Conservation (phyloP, 2,888 invertebrate genomes). For the Girardia tigrina region DNA sequence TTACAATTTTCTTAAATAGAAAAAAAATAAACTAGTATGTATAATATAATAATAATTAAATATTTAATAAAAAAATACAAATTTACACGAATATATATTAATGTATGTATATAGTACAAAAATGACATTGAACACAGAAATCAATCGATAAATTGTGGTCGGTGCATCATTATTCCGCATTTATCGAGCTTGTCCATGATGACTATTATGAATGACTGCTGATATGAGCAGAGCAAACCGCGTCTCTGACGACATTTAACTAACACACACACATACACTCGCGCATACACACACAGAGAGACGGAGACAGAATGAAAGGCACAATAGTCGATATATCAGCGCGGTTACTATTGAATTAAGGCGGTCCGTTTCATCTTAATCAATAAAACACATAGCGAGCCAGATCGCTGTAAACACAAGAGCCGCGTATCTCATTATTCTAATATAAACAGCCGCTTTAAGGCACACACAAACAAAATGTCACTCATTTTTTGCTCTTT, state of each 20-base stretch:
- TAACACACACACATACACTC: conserved; percentile 5
- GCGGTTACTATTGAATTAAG: conserved; percentile 23
- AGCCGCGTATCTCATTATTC: conserved; percentile 20
- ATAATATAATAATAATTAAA: too few relatives aligned
- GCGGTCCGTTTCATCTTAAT: conserved; percentile 9
- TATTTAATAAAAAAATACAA: too few relatives aligned
- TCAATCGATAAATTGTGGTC: conserved; percentile 11
- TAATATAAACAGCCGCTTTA: conserved; percentile 18
- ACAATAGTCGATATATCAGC: background rate
- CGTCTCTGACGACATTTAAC: too few relatives aligned
- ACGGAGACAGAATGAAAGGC: background rate
- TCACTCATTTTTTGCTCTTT: conserved; percentile 23
- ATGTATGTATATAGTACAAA: too few relatives aligned
- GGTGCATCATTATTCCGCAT: conserved; percentile 7
- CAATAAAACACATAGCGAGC: conserved; percentile 23
- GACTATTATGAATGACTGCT: conserved; percentile 18
- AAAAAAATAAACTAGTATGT: too few relatives aligned
- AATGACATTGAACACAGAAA: too few relatives aligned
- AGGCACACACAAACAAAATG: conserved; percentile 19
- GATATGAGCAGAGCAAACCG: conserved; percentile 19
- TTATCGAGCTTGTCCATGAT: conserved; percentile 8
- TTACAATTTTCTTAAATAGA: too few relatives aligned
- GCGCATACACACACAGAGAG: background rate
- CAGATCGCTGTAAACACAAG: conserved; percentile 20
- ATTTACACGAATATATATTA: too few relatives aligned